phyloP scores from a whole-genome alignment of 1,140 invertebrate species.

The Saccostrea echinata region DNA sequence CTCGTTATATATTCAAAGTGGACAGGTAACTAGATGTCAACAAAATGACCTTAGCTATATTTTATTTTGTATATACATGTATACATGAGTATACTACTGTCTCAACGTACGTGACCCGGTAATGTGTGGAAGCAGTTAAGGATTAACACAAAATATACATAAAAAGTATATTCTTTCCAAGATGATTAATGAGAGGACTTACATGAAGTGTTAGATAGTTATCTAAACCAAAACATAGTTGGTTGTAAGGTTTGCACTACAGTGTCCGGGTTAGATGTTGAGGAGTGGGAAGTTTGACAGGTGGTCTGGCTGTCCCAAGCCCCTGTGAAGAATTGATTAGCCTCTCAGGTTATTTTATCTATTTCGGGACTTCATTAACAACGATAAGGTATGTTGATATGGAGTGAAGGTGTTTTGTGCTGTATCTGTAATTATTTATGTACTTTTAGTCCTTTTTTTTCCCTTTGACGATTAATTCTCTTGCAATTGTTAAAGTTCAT shows the following conservation, averaged over 20 bases:
- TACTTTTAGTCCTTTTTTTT: no score
- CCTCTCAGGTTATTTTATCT: constrained; percentile 8
- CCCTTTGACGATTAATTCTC: no score
- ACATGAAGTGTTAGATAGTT: background rate
- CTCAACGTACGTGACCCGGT: background rate
- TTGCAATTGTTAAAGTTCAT: no score
- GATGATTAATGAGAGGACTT: background rate
- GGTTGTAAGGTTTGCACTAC: no score
- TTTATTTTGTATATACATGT: background rate
- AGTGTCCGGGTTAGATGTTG: background rate
- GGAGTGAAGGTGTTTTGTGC: no score
- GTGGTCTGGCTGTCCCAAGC: background rate
- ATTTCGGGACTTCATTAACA: background rate
- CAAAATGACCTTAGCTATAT: no score
- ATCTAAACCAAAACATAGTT: background rate
- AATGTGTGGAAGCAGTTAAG: background rate
- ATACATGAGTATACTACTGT: background rate
- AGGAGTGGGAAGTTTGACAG: constrained; percentile 24
- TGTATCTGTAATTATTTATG: no score
- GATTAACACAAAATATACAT: background rate
- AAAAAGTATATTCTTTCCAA: background rate
- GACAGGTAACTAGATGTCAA: no score
- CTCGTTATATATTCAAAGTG: no score
- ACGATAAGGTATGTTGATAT: background rate
- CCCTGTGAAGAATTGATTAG: constrained; percentile 22